Base-by-base conservation (phyloP, 2,888 invertebrate genomes). In the Sarcophaga rosellei region DNA sequence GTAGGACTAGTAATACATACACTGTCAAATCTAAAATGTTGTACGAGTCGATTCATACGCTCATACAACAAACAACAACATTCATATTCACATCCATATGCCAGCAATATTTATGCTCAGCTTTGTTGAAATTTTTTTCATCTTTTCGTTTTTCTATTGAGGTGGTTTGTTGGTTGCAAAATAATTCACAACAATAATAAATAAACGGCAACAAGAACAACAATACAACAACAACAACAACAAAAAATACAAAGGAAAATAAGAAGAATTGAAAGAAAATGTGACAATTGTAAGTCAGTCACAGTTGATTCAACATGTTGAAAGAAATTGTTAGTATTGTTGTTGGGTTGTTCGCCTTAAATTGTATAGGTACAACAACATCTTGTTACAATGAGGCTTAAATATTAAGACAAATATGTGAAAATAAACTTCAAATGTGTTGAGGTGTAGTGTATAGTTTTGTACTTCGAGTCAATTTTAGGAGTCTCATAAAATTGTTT, bases 221-320 rank as follows among this genome's bases (percentile, higher is more conserved):
- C 68, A 17, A 53, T 53, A 21, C 73, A 25, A 68, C 20, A 35
- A 23, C 53, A 69, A 75, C 15, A 15, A 53, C 4, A 12, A 47
- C 1, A 5, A 0, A 1, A 35, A 53, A 53, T 2, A 53, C 2
- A 12, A 4, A 53, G 4, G 2, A 53, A 53, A 15, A 17, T 15
- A 15, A 35, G 8, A 35, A 35, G 2, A 35, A 35, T 35, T 35
- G 35, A 35, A 35, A 35, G 35, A 35, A 35, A 35, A 35, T 82
- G 78, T 88, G 88, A 88, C 87, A 88, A 86, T 87, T 88, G 87
- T 85, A 87, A 85, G 84, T 88, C 87, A 85, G 86, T 88, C 82
- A 87, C 81, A 88, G 85, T 85, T 88, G 85, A 87, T 88, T 87
- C 70, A 88, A 84, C 70, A 78, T 81, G 74, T 81, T 70, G 15